Percentiles rank a stretch among this genome's conserved stretches.
These are phyloP conservation scores for Caprella mutica DNA, from an alignment of 2,888 invertebrate species.

Conservation along the genomic window DNA sequence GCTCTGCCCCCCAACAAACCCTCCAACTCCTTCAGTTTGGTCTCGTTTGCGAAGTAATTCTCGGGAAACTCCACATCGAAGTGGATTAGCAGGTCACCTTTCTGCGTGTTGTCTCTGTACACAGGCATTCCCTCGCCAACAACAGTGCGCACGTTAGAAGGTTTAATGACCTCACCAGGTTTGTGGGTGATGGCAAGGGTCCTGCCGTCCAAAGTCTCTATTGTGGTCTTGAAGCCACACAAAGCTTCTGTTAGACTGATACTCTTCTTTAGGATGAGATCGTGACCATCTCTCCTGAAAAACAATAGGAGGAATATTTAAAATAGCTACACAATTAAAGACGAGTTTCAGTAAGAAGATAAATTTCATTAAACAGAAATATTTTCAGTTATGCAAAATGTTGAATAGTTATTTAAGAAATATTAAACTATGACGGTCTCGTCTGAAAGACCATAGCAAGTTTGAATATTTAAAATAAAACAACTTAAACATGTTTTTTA, in stretches of 20 bases:
- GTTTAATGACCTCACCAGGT: slow-evolving; percentile 70
- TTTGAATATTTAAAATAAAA: too few relatives aligned
- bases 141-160: slow-evolving; percentile 64
- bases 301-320: too few relatives aligned
- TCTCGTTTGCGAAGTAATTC: slow-evolving; percentile 40
- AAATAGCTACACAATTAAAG: too few relatives aligned
- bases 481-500: too few relatives aligned
- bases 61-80: slow-evolving; percentile 78
- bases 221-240: slow-evolving; percentile 71
- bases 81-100: slow-evolving; percentile 73
- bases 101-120: slow-evolving; percentile 68
- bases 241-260: slow-evolving; percentile 76
- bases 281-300: slow-evolving; percentile 17
- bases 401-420: too few relatives aligned
- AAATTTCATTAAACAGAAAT: too few relatives aligned
- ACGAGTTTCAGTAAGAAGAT: too few relatives aligned
- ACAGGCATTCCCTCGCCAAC: slow-evolving; percentile 83
- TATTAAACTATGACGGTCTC: too few relatives aligned
- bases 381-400: too few relatives aligned
- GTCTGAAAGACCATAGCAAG: too few relatives aligned
- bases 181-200: slow-evolving; percentile 64
- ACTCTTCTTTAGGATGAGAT: slow-evolving; percentile 53
- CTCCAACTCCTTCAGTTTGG: slow-evolving; percentile 31
- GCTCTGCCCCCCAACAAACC: slow-evolving; percentile 22
- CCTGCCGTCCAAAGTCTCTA: slow-evolving; percentile 83